A percentile compares a stretch with the other conserved stretches of the same genome.
Conservation (phyloP, 2,888 invertebrate genomes). For the Microctonus brassicae region DNA sequence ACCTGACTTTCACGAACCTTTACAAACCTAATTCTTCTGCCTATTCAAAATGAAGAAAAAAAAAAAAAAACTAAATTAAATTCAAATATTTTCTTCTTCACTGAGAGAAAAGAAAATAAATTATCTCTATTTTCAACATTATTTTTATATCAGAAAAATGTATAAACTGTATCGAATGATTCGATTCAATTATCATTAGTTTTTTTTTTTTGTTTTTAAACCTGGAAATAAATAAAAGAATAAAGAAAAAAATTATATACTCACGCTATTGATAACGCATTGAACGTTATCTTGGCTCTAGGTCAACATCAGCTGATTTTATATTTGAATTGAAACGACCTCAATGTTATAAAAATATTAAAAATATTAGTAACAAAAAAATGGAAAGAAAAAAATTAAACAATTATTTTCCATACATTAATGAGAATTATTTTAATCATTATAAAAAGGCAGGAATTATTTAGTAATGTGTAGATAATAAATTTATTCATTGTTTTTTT, state of each 20-base stretch:
- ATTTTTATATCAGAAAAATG: no score
- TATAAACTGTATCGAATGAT: no score
- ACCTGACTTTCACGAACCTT: neutral
- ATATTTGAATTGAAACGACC: neutral
- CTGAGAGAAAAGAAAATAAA: no score
- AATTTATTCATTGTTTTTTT: no score
- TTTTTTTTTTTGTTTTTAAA: neutral
- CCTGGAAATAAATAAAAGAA: neutral
- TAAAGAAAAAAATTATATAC: neutral
- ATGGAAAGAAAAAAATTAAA: neutral
- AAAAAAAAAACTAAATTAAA: no score
- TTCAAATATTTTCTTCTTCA: no score
- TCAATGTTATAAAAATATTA: neutral
- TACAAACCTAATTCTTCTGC: no score
- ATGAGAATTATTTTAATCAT: no score
- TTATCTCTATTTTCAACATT: no score
- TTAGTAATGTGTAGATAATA: no score
- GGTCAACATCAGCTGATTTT: neutral
- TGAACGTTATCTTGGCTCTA: neutral
- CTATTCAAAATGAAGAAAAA: neutral
- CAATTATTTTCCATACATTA: no score
- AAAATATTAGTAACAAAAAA: neutral
- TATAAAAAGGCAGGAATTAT: no score
- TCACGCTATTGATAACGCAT: neutral
- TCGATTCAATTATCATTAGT: neutral